phyloP scores from a whole-genome alignment of 2,113 vertebrate species.

The Nannobrachium achirus region DNA sequence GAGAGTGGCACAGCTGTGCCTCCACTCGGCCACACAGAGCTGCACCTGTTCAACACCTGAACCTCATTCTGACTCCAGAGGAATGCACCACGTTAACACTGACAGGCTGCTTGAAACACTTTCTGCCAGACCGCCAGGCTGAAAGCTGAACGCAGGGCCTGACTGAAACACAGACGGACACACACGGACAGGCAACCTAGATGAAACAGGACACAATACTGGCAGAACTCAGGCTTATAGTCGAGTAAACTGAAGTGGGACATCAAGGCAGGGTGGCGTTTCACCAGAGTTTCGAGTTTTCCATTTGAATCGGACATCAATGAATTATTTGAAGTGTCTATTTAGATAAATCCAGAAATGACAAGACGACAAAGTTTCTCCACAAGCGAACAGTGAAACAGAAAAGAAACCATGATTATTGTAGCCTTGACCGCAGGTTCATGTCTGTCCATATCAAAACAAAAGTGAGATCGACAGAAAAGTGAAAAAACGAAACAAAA shows the following conservation, averaged over 20 bases:
- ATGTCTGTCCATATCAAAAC: not conserved
- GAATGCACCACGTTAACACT: constrained; percentile 20
- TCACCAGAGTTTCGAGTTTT: too few species aligned
- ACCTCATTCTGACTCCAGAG: constrained; percentile 55
- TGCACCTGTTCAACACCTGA: constrained; percentile 71
- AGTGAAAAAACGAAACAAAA: constrained; percentile 18
- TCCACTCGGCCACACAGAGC: constrained; percentile 28
- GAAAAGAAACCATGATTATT: not conserved
- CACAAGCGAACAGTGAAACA: not conserved
- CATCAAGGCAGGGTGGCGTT: too few species aligned
- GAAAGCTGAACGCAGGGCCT: constrained; percentile 10
- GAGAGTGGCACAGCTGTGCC: constrained; percentile 46
- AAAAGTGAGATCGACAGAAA: too few species aligned
- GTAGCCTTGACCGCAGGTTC: not conserved
- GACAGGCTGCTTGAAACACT: constrained; percentile 17
- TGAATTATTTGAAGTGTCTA: not conserved
- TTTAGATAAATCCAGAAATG: not conserved
- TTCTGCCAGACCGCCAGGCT: constrained; percentile 59
- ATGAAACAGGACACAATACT: not conserved
- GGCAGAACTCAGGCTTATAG: too few species aligned
- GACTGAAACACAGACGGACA: constrained; percentile 51
- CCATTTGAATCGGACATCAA: not conserved
- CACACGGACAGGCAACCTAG: constrained; percentile 26
- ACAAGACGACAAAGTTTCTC: not conserved
- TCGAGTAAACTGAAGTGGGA: too few species aligned